phyloP scores from a whole-genome alignment of 1,140 invertebrate species.

The Heliconius melpomene region DNA sequence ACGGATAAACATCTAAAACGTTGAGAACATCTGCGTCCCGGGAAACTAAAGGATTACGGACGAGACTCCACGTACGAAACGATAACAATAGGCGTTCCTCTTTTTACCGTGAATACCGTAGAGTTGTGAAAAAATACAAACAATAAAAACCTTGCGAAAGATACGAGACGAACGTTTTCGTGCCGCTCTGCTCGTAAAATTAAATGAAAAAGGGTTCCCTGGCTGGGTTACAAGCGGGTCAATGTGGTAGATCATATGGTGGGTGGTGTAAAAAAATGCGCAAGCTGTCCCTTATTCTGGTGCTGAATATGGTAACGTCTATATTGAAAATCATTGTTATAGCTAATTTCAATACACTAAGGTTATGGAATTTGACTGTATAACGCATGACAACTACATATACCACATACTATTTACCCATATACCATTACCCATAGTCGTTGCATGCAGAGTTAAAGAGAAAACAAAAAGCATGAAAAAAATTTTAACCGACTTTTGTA shows the following conservation, averaged over 20 bases:
- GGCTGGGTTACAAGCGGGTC: conserved; percentile 44
- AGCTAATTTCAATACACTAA: not conserved
- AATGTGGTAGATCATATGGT: conserved; percentile 49
- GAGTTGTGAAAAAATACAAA: conserved; percentile 53
- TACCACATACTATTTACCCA: too few species aligned
- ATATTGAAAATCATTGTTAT: too few species aligned
- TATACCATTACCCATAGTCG: not conserved
- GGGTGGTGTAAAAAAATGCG: conserved; percentile 64
- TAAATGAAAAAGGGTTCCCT: conserved; percentile 50
- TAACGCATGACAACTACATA: too few species aligned
- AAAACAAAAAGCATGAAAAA: too few species aligned
- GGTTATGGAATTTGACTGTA: not conserved
- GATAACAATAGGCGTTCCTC: conserved; percentile 45
- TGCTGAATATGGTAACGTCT: conserved; percentile 34
- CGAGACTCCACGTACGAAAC: conserved; percentile 44
- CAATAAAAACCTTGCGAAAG: conserved; percentile 46
- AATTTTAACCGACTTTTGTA: too few species aligned
- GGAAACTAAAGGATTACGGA: conserved; percentile 45
- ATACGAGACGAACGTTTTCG: conserved; percentile 49
- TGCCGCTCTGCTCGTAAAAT: conserved; percentile 48
- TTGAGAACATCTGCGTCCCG: conserved; percentile 45
- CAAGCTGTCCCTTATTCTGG: conserved; percentile 54
- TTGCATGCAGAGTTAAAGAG: too few species aligned
- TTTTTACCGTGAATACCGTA: conserved; percentile 47
- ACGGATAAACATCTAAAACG: conserved; percentile 42